Evolutionary conservation across 2,797 vertebrate genomes (phyloP).

Genomic region (Phoebastria nigripes): DNA sequence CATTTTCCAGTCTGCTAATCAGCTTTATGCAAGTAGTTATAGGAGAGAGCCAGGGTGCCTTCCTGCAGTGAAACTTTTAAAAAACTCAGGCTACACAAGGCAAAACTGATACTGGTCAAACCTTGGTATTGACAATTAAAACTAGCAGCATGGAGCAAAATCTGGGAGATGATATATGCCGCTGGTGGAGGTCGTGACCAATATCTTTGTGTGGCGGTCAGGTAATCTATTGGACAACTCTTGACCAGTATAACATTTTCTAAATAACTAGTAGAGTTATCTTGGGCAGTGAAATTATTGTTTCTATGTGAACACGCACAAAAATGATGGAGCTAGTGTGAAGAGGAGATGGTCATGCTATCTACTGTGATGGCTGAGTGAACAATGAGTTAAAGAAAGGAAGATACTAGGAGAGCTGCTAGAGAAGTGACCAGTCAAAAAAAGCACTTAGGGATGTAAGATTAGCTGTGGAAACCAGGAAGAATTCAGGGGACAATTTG

Average conservation of each 20-base stretch:
- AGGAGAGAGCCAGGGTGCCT: not conserved
- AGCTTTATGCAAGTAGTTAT: not conserved
- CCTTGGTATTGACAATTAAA: not conserved
- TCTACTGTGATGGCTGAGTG: not conserved
- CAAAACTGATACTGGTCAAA: not conserved
- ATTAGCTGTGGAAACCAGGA: not conserved
- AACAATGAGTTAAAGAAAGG: not conserved
- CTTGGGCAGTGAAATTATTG: not conserved
- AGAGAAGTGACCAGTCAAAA: not conserved
- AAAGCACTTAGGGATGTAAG: not conserved
- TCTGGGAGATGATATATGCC: not conserved
- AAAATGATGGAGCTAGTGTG: not conserved
- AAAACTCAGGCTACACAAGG: not conserved
- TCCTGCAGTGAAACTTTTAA: not conserved
- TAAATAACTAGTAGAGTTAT: not conserved
- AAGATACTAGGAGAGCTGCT: not conserved
- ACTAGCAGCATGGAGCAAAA: not conserved
- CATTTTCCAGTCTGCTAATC: constrained; percentile 51
- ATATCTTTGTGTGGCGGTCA: not conserved
- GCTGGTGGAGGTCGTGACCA: accelerated
- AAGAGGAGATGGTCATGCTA: not conserved
- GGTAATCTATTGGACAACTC: not conserved
- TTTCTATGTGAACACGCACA: not conserved
- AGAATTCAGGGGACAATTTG: not conserved
- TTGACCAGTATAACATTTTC: not conserved